Evolutionary conservation across 2,888 invertebrate genomes (phyloP), one percentile per base, ranked within the genome.

Genomic region (Onthophagus sagittarius): DNA sequence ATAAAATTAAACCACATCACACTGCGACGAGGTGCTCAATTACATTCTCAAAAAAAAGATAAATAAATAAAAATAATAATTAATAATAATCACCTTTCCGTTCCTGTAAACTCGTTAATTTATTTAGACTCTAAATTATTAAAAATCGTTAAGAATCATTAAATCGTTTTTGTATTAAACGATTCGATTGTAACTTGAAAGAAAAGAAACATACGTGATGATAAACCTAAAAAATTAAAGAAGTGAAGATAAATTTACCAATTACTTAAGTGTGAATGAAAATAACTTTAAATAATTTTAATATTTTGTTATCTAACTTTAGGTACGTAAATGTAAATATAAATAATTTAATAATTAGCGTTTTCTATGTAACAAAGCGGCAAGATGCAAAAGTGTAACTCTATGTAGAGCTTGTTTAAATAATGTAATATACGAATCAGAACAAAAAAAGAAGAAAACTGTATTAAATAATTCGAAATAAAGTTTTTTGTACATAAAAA

Each of bases 61-160:
- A n/a, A n/a, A n/a, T n/a, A n/a, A n/a, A n/a, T n/a, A n/a, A n/a
- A n/a, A n/a, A n/a, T n/a, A n/a, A 65, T 11, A 15, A 65, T 65
- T 15, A 15, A 65, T 14, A 63, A 63, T 14, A 63, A 63, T 63
- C 15, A 14, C 39, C 9, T 53, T 53, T 53, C 39, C 39, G 39
- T 53, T 53, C 39, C 39, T 53, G 23, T 32, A 65, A 31, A 65
- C 14, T 13, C n/a, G n/a, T 65, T 31, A 13, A 65, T 32, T 15
- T 65, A 31, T n/a, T 65, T 31, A 65, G 65, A 65, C 13, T 31
- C 32, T 65, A 65, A 65, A 31, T 65, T 9, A 23, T 65, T n/a
- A n/a, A 63, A n/a, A 63, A 15, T 63, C 15, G 63, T 53, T 53
- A 53, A 53, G 39, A 63, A 15, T 15, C 63, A 63, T 63, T 63